Evolutionary conservation across 2,888 invertebrate species (phyloP), one percentile per base, ranked within the genome.

Genomic region (Spisula subtruncata): DNA sequence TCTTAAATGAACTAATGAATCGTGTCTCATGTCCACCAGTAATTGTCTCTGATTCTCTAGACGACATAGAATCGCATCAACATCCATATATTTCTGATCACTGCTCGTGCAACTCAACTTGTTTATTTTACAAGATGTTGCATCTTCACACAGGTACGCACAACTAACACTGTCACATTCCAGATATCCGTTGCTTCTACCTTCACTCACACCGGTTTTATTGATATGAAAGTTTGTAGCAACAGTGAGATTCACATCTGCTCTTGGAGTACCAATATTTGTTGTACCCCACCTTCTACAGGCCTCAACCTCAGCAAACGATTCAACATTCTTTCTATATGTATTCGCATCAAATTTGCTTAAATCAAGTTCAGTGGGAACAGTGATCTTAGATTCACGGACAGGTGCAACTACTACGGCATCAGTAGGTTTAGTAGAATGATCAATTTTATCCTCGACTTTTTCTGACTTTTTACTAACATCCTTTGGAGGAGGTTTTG

Each of bases 201-300:
- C 35, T 25, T 80, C 12, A 12, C 80, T 56, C 12, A 25, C 25
- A 10, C 20, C 14, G 1, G 0, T 16, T 18, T 18, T 18, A 54
- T 54, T 85, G 10, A 56, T 80, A 20, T 79, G 85, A 32, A 79
- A 75, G 18, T 87, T 87, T 29, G 85, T 46, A 5, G 90, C 81
- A 41, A 82, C 71, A n/a, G 90, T 90, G 14, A 90, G 75, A 71
- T 90, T 90, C 5, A 90, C 48, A 56, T 90, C 87, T 16, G 60
- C 82, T 41, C 84, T 75, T 25, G 90, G 82, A 18, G 84, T 81
- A 6, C 85, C 82, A 35, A 18, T 32, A 4, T 75, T 32, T 12
- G 75, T 12, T 60, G 81, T 82, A 18, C 81, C 54, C 90, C 90
- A 90, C 10, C 83, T 35, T 32, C 46, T 66, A 51, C 85, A 85